A percentile compares a stretch with the other conserved stretches of the same genome.
Conservation (phyloP, 2,113 vertebrate species). For the Panthera leo region DNA sequence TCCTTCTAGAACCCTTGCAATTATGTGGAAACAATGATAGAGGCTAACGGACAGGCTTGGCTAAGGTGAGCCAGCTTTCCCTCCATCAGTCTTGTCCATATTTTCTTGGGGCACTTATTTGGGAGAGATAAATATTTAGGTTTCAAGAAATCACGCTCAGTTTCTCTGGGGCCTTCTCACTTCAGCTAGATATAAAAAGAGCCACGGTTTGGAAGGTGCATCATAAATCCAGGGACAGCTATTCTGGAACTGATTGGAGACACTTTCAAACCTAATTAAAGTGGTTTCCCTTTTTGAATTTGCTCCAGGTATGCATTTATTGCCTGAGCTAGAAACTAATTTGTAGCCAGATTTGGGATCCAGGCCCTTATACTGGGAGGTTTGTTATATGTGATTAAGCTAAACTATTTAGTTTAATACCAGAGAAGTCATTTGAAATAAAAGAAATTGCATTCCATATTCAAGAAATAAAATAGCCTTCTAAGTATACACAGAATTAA, state of each 20-base stretch:
- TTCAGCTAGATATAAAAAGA: constrained; percentile 5
- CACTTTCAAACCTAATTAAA: constrained; percentile 77
- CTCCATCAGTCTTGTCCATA: neutral
- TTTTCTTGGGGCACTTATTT: neutral
- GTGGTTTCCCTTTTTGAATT: constrained; percentile 74
- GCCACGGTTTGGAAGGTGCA: constrained; percentile 40
- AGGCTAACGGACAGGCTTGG: neutral
- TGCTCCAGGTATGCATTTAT: constrained; percentile 77
- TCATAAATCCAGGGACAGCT: constrained; percentile 70
- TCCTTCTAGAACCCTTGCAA: neutral
- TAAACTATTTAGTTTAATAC: constrained; percentile 69
- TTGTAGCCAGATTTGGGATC: constrained; percentile 63
- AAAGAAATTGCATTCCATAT: constrained; percentile 61
- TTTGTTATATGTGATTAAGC: constrained; percentile 72
- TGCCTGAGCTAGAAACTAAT: constrained; percentile 68
- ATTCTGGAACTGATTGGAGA: constrained; percentile 66
- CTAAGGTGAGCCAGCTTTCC: neutral
- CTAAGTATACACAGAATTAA: constrained; percentile 61
- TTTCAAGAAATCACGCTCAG: constrained; percentile 20
- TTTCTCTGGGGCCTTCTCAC: constrained; percentile 28
- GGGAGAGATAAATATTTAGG: constrained; percentile 60
- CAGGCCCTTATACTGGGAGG: constrained; percentile 13
- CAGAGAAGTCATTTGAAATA: constrained; percentile 65
- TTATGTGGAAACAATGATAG: neutral
- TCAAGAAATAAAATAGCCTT: constrained; percentile 58